Percentiles rank a stretch among this genome's conserved stretches.
phyloP scores from a whole-genome alignment of 2,113 vertebrate genomes.

The Geothlypis trichas region DNA sequence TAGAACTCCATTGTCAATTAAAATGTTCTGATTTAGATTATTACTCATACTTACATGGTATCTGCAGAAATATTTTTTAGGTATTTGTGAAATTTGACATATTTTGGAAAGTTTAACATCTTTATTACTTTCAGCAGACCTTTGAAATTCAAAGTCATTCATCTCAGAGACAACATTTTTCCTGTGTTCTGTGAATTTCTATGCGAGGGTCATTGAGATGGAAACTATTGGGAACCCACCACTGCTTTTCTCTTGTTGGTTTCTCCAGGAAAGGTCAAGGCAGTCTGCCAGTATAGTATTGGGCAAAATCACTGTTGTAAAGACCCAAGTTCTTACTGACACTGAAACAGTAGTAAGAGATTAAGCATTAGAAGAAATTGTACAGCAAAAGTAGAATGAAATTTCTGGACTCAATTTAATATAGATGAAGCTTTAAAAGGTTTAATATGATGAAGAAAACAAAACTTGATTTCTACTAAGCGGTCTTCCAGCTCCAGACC shows the following conservation, averaged over 20 bases:
- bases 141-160: background rate
- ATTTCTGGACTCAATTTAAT: background rate
- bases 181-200: background rate
- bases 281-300: background rate
- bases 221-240: background rate
- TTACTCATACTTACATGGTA: background rate
- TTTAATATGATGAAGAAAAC: background rate
- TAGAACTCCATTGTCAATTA: background rate
- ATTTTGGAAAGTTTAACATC: background rate
- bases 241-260: background rate
- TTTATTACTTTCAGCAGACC: background rate
- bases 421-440: background rate
- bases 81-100: background rate
- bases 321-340: background rate
- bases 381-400: background rate
- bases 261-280: conserved; percentile 8
- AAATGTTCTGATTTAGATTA: background rate
- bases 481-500: background rate
- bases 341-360: background rate
- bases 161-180: background rate
- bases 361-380: background rate
- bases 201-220: background rate
- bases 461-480: background rate
- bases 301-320: background rate
- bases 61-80: background rate